Evolutionary conservation across 2,797 vertebrate genomes (phyloP).

Genomic region (Protonibea diacanthus): DNA sequence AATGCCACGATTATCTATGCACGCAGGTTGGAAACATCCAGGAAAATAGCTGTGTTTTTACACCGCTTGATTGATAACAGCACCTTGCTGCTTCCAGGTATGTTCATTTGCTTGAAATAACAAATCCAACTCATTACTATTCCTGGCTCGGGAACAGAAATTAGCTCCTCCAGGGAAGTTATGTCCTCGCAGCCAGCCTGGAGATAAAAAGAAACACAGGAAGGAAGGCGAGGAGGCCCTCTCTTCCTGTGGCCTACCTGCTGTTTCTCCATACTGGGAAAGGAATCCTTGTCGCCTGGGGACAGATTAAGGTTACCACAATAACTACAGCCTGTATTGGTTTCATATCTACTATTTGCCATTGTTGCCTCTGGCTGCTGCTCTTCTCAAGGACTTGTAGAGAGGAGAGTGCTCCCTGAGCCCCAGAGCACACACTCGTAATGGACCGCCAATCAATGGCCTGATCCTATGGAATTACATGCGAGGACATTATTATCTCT

Average conservation of each 20-base stretch:
- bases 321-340: constrained; percentile 58
- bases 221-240: constrained; percentile 25
- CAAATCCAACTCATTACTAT: constrained; percentile 53
- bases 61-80: constrained; percentile 50
- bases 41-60: constrained; percentile 43
- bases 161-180: constrained; percentile 30
- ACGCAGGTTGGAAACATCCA: constrained; percentile 40
- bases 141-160: constrained; percentile 61
- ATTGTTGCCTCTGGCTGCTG: constrained; percentile 41
- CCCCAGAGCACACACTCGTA: constrained; percentile 59
- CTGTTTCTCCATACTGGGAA: constrained; percentile 43
- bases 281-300: constrained; percentile 50
- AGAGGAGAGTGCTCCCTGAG: constrained; percentile 64
- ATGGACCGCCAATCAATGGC: constrained; percentile 74
- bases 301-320: constrained; percentile 72
- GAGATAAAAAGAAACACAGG: constrained; percentile 42
- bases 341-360: constrained; percentile 65
- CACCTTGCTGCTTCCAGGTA: constrained; percentile 54
- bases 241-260: constrained; percentile 43
- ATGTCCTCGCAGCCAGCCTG: constrained; percentile 24
- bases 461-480: constrained; percentile 75
- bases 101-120: constrained; percentile 55
- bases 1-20: constrained; percentile 59
- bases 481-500: constrained; percentile 63
- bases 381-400: constrained; percentile 62